These are phyloP conservation scores for Lottia scabra DNA, from an alignment of 2,888 invertebrate genomes.

Conservation along the genomic window DNA sequence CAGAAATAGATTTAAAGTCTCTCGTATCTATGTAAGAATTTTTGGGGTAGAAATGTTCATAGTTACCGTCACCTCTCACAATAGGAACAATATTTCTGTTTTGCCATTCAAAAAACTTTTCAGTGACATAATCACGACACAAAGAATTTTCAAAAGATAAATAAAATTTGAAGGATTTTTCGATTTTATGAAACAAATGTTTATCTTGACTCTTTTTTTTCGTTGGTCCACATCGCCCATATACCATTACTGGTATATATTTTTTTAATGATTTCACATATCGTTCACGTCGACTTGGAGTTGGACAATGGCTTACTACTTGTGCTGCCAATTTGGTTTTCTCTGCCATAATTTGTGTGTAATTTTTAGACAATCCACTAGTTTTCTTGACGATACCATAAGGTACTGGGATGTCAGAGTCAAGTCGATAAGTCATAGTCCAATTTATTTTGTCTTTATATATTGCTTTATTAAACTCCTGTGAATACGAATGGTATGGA, in stretches of 20 bases:
- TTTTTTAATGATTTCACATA: constrained; percentile 19
- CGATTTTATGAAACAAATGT: constrained; percentile 6
- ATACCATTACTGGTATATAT: constrained; percentile 23
- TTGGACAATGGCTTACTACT: constrained; percentile 22
- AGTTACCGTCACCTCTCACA: constrained; percentile 27
- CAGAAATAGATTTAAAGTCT: constrained; percentile 10
- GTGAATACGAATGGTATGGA: not conserved
- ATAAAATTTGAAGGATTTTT: constrained; percentile 28
- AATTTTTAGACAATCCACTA: not conserved
- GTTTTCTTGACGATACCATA: constrained; percentile 18
- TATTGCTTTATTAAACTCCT: not conserved
- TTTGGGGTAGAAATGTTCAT: constrained; percentile 18
- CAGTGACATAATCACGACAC: constrained; percentile 31
- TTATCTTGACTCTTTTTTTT: not conserved
- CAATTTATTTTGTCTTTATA: constrained; percentile 21
- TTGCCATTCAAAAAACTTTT: constrained; percentile 24
- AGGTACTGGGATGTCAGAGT: constrained; percentile 32
- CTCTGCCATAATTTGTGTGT: not conserved
- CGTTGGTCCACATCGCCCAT: constrained; percentile 26
- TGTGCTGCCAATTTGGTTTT: constrained; percentile 25
- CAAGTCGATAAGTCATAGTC: constrained; percentile 37
- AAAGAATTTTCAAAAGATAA: constrained; percentile 33
- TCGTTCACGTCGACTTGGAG: constrained; percentile 16
- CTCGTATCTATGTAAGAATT: constrained; percentile 16
- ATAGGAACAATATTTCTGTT: constrained; percentile 20